Percentiles rank a stretch among this genome's conserved stretches.
Evolutionary conservation across 2,113 vertebrate species (phyloP).

Genomic region (Tragelaphus strepsiceros): DNA sequence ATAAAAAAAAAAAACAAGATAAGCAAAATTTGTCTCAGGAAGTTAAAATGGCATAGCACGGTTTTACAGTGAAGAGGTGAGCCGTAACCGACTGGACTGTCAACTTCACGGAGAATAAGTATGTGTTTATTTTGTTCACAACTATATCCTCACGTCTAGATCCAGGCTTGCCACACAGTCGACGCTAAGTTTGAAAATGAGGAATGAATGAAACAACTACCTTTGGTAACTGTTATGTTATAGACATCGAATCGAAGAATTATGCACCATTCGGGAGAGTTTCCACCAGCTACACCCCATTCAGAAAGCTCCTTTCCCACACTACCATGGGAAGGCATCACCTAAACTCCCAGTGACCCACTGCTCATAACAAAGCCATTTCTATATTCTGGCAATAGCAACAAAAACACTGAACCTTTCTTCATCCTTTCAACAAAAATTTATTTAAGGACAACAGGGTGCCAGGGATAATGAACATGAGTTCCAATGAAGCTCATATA

Average conservation of each 20-base stretch:
- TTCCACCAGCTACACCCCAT: not conserved
- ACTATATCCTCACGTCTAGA: not conserved
- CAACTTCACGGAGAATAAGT: not conserved
- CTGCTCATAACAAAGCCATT: not conserved
- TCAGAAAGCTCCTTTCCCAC: not conserved
- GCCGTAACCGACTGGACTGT: not conserved
- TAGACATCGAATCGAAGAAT: not conserved
- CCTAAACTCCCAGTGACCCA: not conserved
- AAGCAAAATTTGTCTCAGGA: not conserved
- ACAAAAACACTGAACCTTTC: not conserved
- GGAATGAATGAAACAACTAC: not conserved
- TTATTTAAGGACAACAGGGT: not conserved
- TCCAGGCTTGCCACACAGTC: not conserved
- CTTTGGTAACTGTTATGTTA: not conserved
- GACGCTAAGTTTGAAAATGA: not conserved
- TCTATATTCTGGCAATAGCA: not conserved
- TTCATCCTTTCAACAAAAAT: not conserved
- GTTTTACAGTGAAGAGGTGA: not conserved
- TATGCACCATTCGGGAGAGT: not conserved
- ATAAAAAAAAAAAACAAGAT: not conserved
- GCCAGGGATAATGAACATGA: not conserved
- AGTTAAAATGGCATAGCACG: not conserved
- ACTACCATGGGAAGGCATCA: not conserved
- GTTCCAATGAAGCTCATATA: not conserved
- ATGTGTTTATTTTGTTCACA: not conserved